Evolutionary conservation across 2,113 vertebrate genomes (phyloP).

Genomic region (Odontesthes bonariensis): DNA sequence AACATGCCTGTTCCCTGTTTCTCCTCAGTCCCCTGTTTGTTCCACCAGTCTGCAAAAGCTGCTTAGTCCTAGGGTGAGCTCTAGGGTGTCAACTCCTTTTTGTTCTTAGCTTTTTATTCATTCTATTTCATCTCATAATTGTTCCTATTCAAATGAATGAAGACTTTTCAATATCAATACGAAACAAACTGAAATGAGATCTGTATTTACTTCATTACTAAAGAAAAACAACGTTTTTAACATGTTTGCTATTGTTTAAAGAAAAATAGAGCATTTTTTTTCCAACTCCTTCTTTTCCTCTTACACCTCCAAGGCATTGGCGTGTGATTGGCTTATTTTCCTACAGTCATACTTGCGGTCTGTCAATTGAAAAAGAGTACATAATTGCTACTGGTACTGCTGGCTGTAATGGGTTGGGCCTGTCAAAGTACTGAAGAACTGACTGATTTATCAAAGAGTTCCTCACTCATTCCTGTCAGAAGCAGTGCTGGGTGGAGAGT

Average conservation of each 20-base stretch:
- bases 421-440: slow-evolving; percentile 16
- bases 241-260: not conserved
- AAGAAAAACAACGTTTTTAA: no score
- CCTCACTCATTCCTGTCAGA: slow-evolving; percentile 43
- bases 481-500: slow-evolving; percentile 58
- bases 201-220: no score
- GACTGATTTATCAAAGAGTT: slow-evolving; percentile 54
- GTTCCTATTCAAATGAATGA: no score
- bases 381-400: slow-evolving; percentile 25
- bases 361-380: slow-evolving; percentile 27
- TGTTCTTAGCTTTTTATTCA: no score
- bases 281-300: not conserved
- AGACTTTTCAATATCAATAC: no score
- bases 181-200: no score
- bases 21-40: no score
- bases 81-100: no score
- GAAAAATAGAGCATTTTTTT: not conserved
- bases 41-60: no score
- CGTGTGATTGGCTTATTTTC: slow-evolving; percentile 18
- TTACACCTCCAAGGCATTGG: not conserved
- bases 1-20: no score
- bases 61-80: no score
- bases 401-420: slow-evolving; percentile 7
- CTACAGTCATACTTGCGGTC: not conserved
- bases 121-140: no score